These are phyloP conservation scores for Pholis gunnellus DNA, from an alignment of 2,113 vertebrate genomes.

Conservation along the genomic window DNA sequence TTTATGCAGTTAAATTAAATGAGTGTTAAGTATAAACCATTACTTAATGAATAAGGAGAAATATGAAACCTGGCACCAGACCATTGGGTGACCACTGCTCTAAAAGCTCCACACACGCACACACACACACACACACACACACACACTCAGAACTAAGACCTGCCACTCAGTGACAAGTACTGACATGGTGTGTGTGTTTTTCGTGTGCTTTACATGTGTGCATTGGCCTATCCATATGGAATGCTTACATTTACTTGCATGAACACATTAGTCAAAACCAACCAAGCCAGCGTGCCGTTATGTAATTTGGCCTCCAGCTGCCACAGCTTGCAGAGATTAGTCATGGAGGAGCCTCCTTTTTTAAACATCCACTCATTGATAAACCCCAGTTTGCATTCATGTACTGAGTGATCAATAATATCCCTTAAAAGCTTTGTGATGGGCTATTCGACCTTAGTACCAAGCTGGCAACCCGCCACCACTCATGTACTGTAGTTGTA, in stretches of 20 bases:
- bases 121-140: background rate
- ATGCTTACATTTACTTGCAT: slow-evolving; percentile 6
- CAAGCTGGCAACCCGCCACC: slow-evolving; percentile 30
- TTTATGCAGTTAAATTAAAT: background rate
- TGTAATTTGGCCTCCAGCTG: background rate
- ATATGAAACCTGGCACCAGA: background rate
- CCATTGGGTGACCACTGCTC: background rate
- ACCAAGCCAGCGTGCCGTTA: background rate
- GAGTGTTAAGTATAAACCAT: background rate
- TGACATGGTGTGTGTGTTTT: slow-evolving; percentile 2
- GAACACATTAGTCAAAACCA: background rate
- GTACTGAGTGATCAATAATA: slow-evolving; percentile 24
- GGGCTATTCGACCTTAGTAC: slow-evolving; percentile 9
- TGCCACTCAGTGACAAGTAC: background rate
- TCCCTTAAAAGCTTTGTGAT: slow-evolving; percentile 23
- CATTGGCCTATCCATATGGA: background rate
- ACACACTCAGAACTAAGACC: background rate
- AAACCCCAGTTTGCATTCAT: background rate
- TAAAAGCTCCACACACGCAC: background rate
- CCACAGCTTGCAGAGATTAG: slow-evolving; percentile 18
- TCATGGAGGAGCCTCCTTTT: background rate
- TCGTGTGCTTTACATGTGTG: background rate
- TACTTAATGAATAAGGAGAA: background rate
- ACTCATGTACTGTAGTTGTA: slow-evolving; percentile 35
- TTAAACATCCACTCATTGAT: background rate